These are phyloP conservation scores for Peromyscus maniculatus DNA, from an alignment of 2,113 vertebrate genomes.

Conservation along the genomic window DNA sequence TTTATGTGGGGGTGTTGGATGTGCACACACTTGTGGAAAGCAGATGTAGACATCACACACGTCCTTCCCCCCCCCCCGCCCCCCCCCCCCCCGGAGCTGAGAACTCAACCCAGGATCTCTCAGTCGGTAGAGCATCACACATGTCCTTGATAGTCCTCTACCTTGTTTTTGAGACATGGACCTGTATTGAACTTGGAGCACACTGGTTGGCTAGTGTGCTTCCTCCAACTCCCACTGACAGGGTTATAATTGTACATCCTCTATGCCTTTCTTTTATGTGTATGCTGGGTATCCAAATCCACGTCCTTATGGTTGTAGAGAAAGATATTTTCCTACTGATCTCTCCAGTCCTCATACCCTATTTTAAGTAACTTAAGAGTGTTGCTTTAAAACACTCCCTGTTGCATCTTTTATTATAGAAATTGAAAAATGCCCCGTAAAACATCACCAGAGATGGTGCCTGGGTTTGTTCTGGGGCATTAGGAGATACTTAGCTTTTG, in stretches of 20 bases:
- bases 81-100: no score
- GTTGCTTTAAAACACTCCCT: not conserved
- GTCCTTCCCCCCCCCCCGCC: not conserved
- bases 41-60: not conserved
- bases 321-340: not conserved
- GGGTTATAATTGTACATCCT: not conserved
- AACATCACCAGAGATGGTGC: not conserved
- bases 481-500: constrained; percentile 5
- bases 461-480: not conserved
- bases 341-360: not conserved
- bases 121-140: no score
- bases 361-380: not conserved
- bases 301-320: not conserved
- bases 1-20: not conserved
- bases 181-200: not conserved
- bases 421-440: not conserved
- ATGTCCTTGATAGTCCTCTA: not conserved
- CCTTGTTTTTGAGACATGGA: not conserved
- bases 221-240: not conserved
- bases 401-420: not conserved
- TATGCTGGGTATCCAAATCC: not conserved
- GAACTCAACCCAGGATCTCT: no score
- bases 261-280: not conserved
- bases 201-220: not conserved
- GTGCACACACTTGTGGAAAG: not conserved